Conservation (phyloP, 2,888 invertebrate species). For the Psylliodes chrysocephalus region DNA sequence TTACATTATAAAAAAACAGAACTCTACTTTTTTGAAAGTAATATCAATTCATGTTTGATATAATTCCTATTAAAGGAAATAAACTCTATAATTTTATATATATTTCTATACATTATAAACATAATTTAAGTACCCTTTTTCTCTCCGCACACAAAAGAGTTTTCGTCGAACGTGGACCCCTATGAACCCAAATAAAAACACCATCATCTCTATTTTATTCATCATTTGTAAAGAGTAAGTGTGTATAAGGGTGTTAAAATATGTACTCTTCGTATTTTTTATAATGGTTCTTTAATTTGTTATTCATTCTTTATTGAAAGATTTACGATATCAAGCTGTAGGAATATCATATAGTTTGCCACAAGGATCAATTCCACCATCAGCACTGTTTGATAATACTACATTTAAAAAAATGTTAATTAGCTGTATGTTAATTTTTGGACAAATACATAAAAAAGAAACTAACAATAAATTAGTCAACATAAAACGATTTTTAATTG, state of each 20-base stretch:
- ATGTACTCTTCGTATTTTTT: constrained; percentile 31
- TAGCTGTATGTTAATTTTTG: neutral
- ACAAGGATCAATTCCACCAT: no score
- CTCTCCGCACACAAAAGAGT: neutral
- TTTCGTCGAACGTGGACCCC: constrained; percentile 9
- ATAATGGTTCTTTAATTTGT: constrained; percentile 30
- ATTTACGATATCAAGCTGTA: constrained; percentile 19
- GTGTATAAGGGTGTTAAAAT: constrained; percentile 36
- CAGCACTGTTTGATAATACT: no score
- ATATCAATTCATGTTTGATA: no score
- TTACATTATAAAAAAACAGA: no score
- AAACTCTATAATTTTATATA: no score
- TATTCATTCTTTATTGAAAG: constrained; percentile 36
- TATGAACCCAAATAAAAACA: constrained; percentile 30
- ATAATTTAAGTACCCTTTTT: neutral
- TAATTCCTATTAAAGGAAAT: no score
- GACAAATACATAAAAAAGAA: neutral
- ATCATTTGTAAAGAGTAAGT: constrained; percentile 27
- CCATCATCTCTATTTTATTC: constrained; percentile 29
- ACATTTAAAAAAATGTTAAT: no score
- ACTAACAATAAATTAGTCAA: neutral
- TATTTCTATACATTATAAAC: no score
- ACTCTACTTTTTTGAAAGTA: no score
- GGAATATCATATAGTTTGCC: neutral
- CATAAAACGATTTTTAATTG: neutral